Percentiles rank a stretch among this genome's conserved stretches.
phyloP scores from a whole-genome alignment of 2,797 vertebrate species.

The Hirundo rustica region DNA sequence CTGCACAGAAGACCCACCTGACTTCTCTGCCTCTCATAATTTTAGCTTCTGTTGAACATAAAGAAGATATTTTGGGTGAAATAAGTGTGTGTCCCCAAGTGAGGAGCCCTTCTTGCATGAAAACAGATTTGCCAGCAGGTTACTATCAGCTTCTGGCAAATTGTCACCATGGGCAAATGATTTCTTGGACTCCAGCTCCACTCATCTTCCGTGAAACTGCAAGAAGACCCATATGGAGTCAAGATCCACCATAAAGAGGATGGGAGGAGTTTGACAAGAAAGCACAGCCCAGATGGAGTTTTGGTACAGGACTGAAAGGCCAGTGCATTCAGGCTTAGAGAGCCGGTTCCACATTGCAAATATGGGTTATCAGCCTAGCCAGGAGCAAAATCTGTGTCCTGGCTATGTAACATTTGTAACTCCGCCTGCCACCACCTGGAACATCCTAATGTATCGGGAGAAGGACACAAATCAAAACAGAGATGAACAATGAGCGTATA shows the following conservation, averaged over 20 bases:
- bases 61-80: background rate
- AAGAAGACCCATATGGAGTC: background rate
- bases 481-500: background rate
- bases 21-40: background rate
- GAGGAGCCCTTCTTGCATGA: background rate
- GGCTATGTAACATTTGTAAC: background rate
- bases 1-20: background rate
- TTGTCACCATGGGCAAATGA: background rate
- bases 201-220: background rate
- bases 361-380: background rate
- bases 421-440: background rate
- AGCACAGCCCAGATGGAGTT: conserved; percentile 29
- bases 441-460: background rate
- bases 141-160: background rate
- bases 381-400: conserved; percentile 32
- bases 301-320: background rate
- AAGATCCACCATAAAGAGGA: background rate
- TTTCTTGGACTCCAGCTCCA: background rate
- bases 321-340: background rate
- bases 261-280: background rate
- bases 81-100: background rate
- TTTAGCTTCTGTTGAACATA: background rate
- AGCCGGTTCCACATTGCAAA: background rate
- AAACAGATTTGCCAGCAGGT: background rate
- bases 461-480: background rate